phyloP scores from a whole-genome alignment of 1,140 invertebrate genomes.

The Aphelenchoides avenae region DNA sequence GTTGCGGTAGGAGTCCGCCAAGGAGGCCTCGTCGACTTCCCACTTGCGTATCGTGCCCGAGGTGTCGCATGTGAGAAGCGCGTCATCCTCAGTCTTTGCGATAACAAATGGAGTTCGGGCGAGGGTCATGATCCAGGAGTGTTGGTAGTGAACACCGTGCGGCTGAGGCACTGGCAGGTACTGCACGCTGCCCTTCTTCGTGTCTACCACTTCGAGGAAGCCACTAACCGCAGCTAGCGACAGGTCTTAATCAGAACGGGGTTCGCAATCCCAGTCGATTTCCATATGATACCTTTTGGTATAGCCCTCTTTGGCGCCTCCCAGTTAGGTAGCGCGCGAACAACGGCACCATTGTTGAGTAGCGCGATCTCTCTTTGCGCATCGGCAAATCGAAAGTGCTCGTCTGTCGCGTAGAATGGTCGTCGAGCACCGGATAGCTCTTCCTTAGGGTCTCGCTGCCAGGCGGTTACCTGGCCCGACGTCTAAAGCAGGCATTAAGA shows the following conservation, averaged over 20 bases:
- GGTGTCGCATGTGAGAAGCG: conserved; percentile 66
- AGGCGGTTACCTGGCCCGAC: background rate
- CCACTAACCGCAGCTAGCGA: conserved; percentile 45
- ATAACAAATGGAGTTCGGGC: conserved; percentile 59
- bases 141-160: conserved; percentile 22
- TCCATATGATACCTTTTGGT: conserved; percentile 24
- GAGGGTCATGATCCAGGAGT: conserved; percentile 41
- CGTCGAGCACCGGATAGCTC: conserved; percentile 8
- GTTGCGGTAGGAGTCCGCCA: conserved; percentile 62
- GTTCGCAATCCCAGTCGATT: too few relatives aligned
- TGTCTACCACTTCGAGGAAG: conserved; percentile 67
- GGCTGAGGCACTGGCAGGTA: conserved; percentile 66
- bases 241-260: conserved; percentile 21
- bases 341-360: conserved; percentile 58
- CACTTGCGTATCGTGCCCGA: conserved; percentile 66
- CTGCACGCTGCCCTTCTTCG: conserved; percentile 63
- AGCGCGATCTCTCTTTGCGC: conserved; percentile 14
- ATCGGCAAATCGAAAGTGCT: conserved; percentile 8
- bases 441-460: background rate
- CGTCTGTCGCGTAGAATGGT: conserved; percentile 1
- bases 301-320: conserved; percentile 59
- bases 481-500: background rate
- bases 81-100: conserved; percentile 60
- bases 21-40: conserved; percentile 63
- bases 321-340: conserved; percentile 61